Percentiles rank a stretch among this genome's conserved stretches.
Conservation (phyloP, 1,140 invertebrate species). For the Heliconius congener region DNA sequence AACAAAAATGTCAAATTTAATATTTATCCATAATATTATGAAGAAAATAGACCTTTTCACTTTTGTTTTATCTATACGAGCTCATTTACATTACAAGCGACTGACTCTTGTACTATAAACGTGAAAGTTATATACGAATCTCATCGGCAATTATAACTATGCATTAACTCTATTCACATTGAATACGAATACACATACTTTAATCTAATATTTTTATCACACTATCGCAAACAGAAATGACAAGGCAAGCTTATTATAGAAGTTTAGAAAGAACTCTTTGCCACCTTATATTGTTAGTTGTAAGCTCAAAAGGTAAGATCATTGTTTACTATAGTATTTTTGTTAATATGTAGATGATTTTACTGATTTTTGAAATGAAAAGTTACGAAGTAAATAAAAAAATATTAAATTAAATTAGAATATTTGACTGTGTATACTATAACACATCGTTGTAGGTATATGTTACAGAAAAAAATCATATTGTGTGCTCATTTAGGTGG, state of each 20-base stretch:
- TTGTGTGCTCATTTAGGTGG: too few species aligned
- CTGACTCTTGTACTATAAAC: neutral
- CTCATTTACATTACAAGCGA: conserved; percentile 40
- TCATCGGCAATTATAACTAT: conserved; percentile 4
- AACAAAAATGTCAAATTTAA: too few species aligned
- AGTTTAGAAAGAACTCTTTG: conserved; percentile 1
- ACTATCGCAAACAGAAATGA: conserved; percentile 1
- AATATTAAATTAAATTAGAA: neutral
- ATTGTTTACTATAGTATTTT: conserved; percentile 7
- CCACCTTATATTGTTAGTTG: conserved; percentile 26
- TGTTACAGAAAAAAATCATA: too few species aligned
- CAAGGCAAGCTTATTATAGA: conserved; percentile 12
- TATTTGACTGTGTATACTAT: too few species aligned
- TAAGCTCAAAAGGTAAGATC: conserved; percentile 38
- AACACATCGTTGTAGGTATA: too few species aligned
- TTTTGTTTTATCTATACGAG: too few species aligned
- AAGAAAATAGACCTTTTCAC: too few species aligned
- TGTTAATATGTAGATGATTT: neutral
- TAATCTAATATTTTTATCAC: conserved; percentile 6
- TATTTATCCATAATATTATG: too few species aligned
- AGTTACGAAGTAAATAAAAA: too few species aligned
- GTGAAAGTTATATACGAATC: neutral
- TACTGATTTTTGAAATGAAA: neutral
- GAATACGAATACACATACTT: conserved; percentile 40
- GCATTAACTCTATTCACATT: conserved; percentile 68